phyloP scores from a whole-genome alignment of 2,113 vertebrate species.

The Sturnus vulgaris region DNA sequence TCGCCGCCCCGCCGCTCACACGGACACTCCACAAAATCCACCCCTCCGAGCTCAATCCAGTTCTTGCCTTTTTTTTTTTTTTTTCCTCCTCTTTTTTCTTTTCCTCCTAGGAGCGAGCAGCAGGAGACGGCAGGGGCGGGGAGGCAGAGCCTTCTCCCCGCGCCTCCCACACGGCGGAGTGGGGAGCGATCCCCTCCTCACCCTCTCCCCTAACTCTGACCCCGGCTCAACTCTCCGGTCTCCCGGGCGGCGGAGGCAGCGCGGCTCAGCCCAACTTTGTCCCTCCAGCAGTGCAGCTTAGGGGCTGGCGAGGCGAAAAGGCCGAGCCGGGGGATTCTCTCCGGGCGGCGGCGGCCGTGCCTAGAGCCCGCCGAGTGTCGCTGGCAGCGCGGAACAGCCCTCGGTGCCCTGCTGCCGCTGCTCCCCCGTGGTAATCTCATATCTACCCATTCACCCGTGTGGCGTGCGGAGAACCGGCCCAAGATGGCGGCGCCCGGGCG shows the following conservation, averaged over 20 bases:
- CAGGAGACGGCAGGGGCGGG: neutral
- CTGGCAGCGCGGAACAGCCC: conserved; percentile 26
- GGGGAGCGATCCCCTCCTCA: neutral
- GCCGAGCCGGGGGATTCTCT: neutral
- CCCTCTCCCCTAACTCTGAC: conserved; percentile 40
- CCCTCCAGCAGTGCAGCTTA: conserved; percentile 37
- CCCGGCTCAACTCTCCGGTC: conserved; percentile 8
- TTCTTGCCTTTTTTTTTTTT: neutral
- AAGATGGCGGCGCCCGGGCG: conserved; percentile 85
- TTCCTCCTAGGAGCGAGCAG: neutral
- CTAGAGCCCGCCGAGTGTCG: conserved; percentile 31
- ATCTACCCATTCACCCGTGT: conserved; percentile 73
- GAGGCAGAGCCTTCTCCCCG: conserved; percentile 3
- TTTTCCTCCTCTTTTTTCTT: neutral
- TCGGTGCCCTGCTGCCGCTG: conserved; percentile 51
- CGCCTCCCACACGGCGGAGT: conserved; percentile 30
- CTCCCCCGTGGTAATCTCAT: conserved; percentile 67
- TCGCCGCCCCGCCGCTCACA: conserved; percentile 22
- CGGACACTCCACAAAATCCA: neutral
- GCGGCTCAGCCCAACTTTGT: conserved; percentile 46
- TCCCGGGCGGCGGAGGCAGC: conserved; percentile 13
- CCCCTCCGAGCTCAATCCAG: neutral
- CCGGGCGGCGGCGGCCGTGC: conserved; percentile 5
- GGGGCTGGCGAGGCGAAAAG: neutral
- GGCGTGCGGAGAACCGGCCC: conserved; percentile 68